phyloP scores from a whole-genome alignment of 2,113 vertebrate species.

The Clarias gariepinus region DNA sequence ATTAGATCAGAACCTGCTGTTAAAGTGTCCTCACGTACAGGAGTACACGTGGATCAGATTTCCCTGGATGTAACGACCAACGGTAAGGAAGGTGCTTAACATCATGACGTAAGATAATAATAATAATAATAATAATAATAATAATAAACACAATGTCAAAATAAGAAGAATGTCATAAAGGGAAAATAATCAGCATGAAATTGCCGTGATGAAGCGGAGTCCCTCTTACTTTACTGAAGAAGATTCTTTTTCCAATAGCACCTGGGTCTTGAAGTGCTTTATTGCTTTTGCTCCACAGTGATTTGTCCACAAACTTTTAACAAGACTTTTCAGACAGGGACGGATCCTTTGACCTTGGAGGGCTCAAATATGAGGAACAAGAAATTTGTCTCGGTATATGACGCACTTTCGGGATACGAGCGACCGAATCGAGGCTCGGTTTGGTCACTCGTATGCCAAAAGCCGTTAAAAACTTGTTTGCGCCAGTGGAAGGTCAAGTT shows the following conservation, averaged over 20 bases:
- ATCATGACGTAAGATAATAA: not conserved
- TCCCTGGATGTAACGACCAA: not conserved
- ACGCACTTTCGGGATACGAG: too few relatives aligned
- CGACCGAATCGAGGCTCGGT: too few relatives aligned
- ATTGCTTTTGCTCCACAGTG: not conserved
- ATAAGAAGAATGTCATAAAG: not conserved
- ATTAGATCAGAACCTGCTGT: not conserved
- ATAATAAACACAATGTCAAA: not conserved
- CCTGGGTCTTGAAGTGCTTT: not conserved
- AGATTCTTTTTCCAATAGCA: too few relatives aligned
- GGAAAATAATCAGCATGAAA: not conserved
- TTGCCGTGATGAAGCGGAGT: not conserved
- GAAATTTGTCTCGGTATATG: too few relatives aligned
- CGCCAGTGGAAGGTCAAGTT: too few relatives aligned
- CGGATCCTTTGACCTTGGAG: too few relatives aligned
- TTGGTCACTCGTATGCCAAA: too few relatives aligned
- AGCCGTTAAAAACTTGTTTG: too few relatives aligned
- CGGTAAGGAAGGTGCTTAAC: not conserved
- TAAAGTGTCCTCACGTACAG: not conserved
- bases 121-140: not conserved
- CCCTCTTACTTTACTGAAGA: not conserved
- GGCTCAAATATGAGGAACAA: too few relatives aligned
- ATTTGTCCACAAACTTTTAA: too few relatives aligned
- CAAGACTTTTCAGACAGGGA: too few relatives aligned
- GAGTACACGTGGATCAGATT: not conserved